Conservation (phyloP, 2,888 invertebrate genomes). For the Leptopterna dolabrata region DNA sequence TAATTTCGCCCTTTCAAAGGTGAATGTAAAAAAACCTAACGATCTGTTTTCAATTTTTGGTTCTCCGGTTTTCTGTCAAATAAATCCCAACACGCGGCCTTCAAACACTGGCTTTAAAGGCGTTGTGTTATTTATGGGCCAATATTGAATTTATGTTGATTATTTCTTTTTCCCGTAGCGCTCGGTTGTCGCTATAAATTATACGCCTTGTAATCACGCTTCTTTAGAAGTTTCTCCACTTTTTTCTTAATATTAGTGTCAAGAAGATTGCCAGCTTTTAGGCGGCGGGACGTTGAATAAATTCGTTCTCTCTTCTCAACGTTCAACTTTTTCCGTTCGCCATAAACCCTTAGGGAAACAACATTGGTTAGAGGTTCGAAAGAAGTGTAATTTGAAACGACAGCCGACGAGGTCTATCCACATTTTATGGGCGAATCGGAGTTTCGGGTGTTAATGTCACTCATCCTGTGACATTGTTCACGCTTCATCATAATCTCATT, state of each 20-base stretch:
- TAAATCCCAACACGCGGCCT: slow-evolving; percentile 24
- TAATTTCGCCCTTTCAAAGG: not conserved
- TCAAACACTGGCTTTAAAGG: slow-evolving; percentile 32
- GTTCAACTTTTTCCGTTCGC: slow-evolving; percentile 11
- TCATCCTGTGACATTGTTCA: not conserved
- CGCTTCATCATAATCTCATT: no score
- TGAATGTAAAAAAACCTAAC: not conserved
- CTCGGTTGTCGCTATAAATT: slow-evolving; percentile 38
- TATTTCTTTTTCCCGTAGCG: slow-evolving; percentile 21
- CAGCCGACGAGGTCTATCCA: not conserved
- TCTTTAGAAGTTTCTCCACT: slow-evolving; percentile 41
- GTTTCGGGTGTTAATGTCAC: not conserved
- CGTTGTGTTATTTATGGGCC: slow-evolving; percentile 32
- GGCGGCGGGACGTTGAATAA: slow-evolving; percentile 29
- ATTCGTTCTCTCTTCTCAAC: slow-evolving; percentile 6
- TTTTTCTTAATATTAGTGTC: slow-evolving; percentile 38
- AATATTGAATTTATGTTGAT: slow-evolving; percentile 44
- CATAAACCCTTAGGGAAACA: slow-evolving; percentile 18
- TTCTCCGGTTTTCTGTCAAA: not conserved
- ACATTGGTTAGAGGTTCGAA: not conserved
- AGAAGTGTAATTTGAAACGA: slow-evolving; percentile 17
- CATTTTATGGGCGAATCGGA: not conserved
- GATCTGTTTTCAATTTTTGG: slow-evolving; percentile 30
- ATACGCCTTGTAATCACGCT: slow-evolving; percentile 38
- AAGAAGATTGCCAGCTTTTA: slow-evolving; percentile 42